Conservation (phyloP, 1,140 invertebrate species). For the Himalopsyche phryganea region DNA sequence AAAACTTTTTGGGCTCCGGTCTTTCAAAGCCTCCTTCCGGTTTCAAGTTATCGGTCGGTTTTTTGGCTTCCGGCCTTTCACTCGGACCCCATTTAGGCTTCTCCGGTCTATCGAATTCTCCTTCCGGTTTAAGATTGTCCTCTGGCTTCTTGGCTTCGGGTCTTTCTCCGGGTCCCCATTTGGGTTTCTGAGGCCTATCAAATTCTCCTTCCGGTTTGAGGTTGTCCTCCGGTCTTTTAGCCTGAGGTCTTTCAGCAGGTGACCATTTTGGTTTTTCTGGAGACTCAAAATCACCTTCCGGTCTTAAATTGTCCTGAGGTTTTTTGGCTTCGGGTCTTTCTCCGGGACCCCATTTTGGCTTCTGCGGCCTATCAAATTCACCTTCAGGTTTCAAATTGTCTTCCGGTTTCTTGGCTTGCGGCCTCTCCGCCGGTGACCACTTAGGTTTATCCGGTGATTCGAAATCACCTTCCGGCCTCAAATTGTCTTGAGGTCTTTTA, state of each 20-base stretch:
- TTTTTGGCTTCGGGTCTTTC: slow-evolving; percentile 52
- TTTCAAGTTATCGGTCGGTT: slow-evolving; percentile 46
- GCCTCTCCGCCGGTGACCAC: slow-evolving; percentile 55
- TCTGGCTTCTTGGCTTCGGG: slow-evolving; percentile 42
- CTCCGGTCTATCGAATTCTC: slow-evolving; percentile 50
- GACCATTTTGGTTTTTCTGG: slow-evolving; percentile 43
- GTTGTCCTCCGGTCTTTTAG: slow-evolving; percentile 57
- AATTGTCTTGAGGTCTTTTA: slow-evolving; percentile 52
- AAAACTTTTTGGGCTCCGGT: slow-evolving; percentile 37
- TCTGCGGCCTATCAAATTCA: slow-evolving; percentile 49
- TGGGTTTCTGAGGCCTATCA: slow-evolving; percentile 40
- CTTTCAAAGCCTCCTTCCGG: slow-evolving; percentile 49
- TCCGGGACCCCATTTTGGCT: slow-evolving; percentile 45
- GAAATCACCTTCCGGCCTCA: slow-evolving; percentile 60
- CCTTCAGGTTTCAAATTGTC: slow-evolving; percentile 60
- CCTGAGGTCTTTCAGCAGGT: slow-evolving; percentile 51
- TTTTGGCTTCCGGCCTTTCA: slow-evolving; percentile 38
- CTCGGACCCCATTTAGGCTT: slow-evolving; percentile 35
- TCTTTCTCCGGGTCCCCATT: slow-evolving; percentile 41
- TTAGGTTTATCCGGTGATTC: slow-evolving; percentile 47
- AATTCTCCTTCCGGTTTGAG: slow-evolving; percentile 59
- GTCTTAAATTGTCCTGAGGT: slow-evolving; percentile 45
- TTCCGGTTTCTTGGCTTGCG: slow-evolving; percentile 50
- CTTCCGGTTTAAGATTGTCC: slow-evolving; percentile 58
- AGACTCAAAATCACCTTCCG: slow-evolving; percentile 52